phyloP scores from a whole-genome alignment of 2,888 invertebrate genomes.

The Sarcophaga carnaria region DNA sequence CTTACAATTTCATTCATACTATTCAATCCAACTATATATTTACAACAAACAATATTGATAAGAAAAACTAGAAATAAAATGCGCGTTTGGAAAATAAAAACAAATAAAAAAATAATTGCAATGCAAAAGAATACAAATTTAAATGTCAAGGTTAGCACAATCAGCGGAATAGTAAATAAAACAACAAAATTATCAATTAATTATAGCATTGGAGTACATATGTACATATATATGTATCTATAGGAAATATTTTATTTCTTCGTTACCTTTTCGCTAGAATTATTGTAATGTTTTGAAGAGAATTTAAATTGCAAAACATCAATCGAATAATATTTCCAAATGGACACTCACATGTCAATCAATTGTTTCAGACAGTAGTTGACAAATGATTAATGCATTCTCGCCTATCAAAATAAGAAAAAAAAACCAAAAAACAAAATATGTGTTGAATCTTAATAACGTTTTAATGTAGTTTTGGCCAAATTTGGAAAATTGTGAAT shows the following conservation, averaged over 20 bases:
- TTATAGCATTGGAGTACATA: not conserved
- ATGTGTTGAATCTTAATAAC: constrained; percentile 66
- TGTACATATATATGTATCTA: not conserved
- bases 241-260: constrained; percentile 21
- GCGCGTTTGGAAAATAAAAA: constrained; percentile 30
- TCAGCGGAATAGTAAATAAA: not conserved
- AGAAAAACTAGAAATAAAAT: constrained; percentile 55
- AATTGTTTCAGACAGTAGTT: constrained; percentile 47
- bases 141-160: constrained; percentile 63
- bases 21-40: not conserved
- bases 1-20: constrained; percentile 67
- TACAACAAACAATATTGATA: constrained; percentile 48
- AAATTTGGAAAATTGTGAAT: constrained; percentile 51
- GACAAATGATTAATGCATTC: constrained; percentile 62
- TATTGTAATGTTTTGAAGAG: not conserved
- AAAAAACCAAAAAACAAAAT: constrained; percentile 43
- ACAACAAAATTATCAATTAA: constrained; percentile 39
- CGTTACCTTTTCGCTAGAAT: constrained; percentile 1
- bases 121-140: not conserved
- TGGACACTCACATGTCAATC: constrained; percentile 54
- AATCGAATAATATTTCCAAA: constrained; percentile 32
- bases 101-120: not conserved
- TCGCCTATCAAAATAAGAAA: not conserved
- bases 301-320: constrained; percentile 14
- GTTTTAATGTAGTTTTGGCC: constrained; percentile 56